Evolutionary conservation across 2,888 invertebrate genomes (phyloP).

Genomic region (Notodromas monacha): DNA sequence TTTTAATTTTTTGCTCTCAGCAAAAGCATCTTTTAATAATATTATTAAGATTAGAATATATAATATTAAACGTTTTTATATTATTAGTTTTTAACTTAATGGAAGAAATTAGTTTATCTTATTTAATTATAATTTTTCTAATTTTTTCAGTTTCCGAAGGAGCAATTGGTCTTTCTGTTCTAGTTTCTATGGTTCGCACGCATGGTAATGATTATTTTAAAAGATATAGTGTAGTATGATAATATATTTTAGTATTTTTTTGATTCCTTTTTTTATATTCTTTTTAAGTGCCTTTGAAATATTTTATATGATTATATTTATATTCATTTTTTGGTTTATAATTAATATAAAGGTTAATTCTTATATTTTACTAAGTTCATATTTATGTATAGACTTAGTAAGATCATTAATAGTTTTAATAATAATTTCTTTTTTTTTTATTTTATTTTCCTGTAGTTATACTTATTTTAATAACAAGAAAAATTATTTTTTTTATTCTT

Average conservation of each 20-base stretch:
- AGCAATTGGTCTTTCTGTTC: conserved; percentile 17
- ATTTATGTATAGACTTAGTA: conserved; percentile 9
- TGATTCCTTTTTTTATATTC: conserved; percentile 20
- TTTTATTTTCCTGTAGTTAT: conserved; percentile 13
- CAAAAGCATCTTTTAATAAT: conserved; percentile 2
- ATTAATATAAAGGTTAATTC: conserved; percentile 4
- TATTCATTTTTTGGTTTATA: conserved; percentile 4
- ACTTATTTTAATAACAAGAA: conserved; percentile 14
- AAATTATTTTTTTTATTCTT: conserved; percentile 22
- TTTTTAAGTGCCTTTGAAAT: conserved; percentile 16
- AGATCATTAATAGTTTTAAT: conserved; percentile 22
- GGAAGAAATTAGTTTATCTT: conserved; percentile 4
- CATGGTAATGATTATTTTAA: conserved; percentile 30
- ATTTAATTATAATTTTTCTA: conserved; percentile 5
- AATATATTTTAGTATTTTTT: conserved; percentile 22
- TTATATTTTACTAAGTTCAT: conserved; percentile 24
- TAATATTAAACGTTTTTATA: conserved; percentile 5
- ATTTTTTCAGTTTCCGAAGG: not conserved
- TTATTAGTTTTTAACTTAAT: conserved; percentile 4
- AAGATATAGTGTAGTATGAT: conserved; percentile 23
- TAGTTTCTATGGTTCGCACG: conserved; percentile 26
- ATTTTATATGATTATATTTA: conserved; percentile 14
- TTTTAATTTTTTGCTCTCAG: conserved; percentile 2
- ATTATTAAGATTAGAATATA: conserved; percentile 7
- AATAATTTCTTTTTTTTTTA: conserved; percentile 18